Percentiles rank a stretch among this genome's conserved stretches.
These are phyloP conservation scores for Parnassius smintheus DNA, from an alignment of 2,888 invertebrate genomes.

Conservation along the genomic window DNA sequence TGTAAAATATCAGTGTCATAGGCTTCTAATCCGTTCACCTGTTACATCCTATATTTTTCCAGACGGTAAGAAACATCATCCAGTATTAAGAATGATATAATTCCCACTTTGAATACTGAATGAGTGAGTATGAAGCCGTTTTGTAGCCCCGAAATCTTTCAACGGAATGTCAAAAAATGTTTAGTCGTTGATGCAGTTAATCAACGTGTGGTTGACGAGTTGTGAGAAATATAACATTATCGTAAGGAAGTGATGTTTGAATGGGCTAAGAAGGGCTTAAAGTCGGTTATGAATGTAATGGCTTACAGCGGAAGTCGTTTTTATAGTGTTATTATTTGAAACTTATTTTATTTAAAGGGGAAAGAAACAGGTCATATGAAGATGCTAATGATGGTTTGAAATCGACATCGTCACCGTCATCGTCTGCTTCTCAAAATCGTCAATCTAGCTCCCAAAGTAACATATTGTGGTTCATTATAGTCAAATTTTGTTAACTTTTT, in stretches of 20 bases:
- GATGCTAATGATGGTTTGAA: too few species aligned
- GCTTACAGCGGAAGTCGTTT: background rate
- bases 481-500: too few species aligned
- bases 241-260: constrained; percentile 1
- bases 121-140: background rate
- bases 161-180: constrained; percentile 4
- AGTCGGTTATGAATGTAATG: background rate
- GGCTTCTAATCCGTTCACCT: too few species aligned
- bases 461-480: too few species aligned
- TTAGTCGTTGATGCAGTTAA: background rate
- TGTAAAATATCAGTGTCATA: too few species aligned
- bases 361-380: too few species aligned
- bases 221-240: background rate
- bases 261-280: background rate
- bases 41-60: too few species aligned
- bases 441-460: too few species aligned
- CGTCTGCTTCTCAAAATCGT: too few species aligned
- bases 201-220: constrained; percentile 1
- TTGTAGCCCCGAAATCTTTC: background rate
- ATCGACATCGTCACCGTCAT: too few species aligned
- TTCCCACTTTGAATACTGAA: background rate
- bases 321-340: background rate
- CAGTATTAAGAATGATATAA: background rate
- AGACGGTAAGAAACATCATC: too few species aligned
- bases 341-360: too few species aligned